Evolutionary conservation across 2,888 invertebrate species (phyloP).

Genomic region (Perizoma affinitatum): DNA sequence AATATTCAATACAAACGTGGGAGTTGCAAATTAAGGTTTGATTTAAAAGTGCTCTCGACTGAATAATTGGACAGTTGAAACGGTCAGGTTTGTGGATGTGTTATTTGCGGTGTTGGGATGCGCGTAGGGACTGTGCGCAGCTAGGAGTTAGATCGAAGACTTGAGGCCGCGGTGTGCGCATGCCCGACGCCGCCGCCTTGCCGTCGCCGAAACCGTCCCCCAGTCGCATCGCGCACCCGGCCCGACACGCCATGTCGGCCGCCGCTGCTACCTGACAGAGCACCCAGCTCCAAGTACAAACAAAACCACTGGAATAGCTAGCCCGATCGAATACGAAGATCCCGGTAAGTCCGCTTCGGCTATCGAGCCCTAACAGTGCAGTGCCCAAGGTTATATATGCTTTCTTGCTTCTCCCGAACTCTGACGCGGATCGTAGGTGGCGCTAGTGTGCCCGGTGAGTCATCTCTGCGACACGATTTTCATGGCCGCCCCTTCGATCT

Average conservation of each 20-base stretch:
- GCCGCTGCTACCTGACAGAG: slow-evolving; percentile 75
- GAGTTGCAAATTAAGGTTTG: slow-evolving; percentile 38
- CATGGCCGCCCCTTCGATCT: slow-evolving; percentile 78
- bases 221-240: slow-evolving; percentile 76
- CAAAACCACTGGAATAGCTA: slow-evolving; percentile 59
- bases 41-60: slow-evolving; percentile 52
- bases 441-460: slow-evolving; percentile 77
- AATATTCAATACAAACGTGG: slow-evolving; percentile 37
- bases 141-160: slow-evolving; percentile 77
- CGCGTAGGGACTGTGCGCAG: slow-evolving; percentile 67
- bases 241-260: slow-evolving; percentile 76
- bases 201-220: slow-evolving; percentile 64
- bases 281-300: slow-evolving; percentile 63
- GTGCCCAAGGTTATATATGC: slow-evolving; percentile 61
- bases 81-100: slow-evolving; percentile 68
- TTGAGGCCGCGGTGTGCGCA: slow-evolving; percentile 60
- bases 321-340: slow-evolving; percentile 56
- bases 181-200: slow-evolving; percentile 60
- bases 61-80: slow-evolving; percentile 54
- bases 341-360: slow-evolving; percentile 72
- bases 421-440: slow-evolving; percentile 59
- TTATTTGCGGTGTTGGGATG: slow-evolving; percentile 74
- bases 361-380: slow-evolving; percentile 49
- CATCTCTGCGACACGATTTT: slow-evolving; percentile 81
- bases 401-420: slow-evolving; percentile 56